phyloP scores from a whole-genome alignment of 2,797 vertebrate genomes.

The Anguilla marmorata region DNA sequence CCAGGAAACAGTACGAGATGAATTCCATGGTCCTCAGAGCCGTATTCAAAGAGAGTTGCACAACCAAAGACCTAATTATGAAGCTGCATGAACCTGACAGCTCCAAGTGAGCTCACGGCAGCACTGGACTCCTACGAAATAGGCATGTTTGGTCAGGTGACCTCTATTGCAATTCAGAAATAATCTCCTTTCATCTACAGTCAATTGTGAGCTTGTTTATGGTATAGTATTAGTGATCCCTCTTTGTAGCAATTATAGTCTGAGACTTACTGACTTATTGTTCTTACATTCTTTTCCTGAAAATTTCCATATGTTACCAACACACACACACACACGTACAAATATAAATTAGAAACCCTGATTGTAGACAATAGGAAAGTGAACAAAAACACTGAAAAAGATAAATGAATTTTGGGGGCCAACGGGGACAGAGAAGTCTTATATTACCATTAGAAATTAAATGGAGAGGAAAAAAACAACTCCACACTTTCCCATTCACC shows the following conservation, averaged over 20 bases:
- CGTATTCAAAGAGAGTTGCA: background rate
- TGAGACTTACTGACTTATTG: background rate
- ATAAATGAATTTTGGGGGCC: conserved; percentile 22
- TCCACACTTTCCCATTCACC: conserved; percentile 7
- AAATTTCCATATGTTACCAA: background rate
- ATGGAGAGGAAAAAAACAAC: conserved; percentile 21
- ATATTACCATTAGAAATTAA: conserved; percentile 25
- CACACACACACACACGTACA: background rate
- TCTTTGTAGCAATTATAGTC: background rate
- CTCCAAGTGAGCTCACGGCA: conserved; percentile 15
- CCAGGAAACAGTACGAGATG: conserved; percentile 19
- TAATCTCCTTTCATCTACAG: background rate
- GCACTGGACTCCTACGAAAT: background rate
- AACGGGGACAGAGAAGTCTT: conserved; percentile 1
- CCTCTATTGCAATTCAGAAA: background rate
- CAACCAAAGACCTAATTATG: conserved; percentile 22
- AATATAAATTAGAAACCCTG: conserved; percentile 25
- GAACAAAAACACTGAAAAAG: conserved; percentile 29
- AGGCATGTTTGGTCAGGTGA: background rate
- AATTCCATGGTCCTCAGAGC: background rate
- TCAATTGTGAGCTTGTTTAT: background rate
- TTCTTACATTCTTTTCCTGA: background rate
- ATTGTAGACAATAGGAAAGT: conserved; percentile 27
- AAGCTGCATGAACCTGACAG: conserved; percentile 21
- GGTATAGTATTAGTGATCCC: background rate